Evolutionary conservation across 2,888 invertebrate species (phyloP).

Genomic region (Pyrrhosoma nymphula): DNA sequence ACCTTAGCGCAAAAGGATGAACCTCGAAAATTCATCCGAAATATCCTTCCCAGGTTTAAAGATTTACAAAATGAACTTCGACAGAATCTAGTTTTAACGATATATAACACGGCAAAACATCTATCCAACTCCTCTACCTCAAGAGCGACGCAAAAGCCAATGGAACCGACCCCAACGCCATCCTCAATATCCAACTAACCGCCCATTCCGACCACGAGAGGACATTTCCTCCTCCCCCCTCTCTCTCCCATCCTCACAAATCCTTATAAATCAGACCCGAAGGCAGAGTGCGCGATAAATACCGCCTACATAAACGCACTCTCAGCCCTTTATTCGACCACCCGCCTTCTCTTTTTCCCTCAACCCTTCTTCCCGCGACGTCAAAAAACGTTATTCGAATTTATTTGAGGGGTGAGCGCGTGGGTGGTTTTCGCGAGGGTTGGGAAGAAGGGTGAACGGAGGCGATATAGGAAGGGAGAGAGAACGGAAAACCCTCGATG

Average conservation of each 20-base stretch:
- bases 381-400: conserved; percentile 13
- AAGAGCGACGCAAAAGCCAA: not conserved
- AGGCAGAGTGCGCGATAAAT: conserved; percentile 39
- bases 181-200: not conserved
- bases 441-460: not conserved
- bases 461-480: not conserved
- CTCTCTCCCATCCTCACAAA: not conserved
- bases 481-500: not conserved
- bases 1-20: too few species aligned
- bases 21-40: too few species aligned
- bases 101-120: not conserved
- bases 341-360: not conserved
- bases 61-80: not conserved
- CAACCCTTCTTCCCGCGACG: not conserved
- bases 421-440: not conserved
- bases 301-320: conserved; percentile 20
- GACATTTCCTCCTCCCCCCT: too few species aligned
- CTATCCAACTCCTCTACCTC: not conserved
- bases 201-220: not conserved
- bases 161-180: not conserved
- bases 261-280: conserved; percentile 26
- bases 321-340: conserved; percentile 1
- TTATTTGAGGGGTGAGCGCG: not conserved
- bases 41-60: not conserved
- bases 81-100: not conserved